phyloP scores from a whole-genome alignment of 2,797 vertebrate genomes.

The Catamblyrhynchus diadema region DNA sequence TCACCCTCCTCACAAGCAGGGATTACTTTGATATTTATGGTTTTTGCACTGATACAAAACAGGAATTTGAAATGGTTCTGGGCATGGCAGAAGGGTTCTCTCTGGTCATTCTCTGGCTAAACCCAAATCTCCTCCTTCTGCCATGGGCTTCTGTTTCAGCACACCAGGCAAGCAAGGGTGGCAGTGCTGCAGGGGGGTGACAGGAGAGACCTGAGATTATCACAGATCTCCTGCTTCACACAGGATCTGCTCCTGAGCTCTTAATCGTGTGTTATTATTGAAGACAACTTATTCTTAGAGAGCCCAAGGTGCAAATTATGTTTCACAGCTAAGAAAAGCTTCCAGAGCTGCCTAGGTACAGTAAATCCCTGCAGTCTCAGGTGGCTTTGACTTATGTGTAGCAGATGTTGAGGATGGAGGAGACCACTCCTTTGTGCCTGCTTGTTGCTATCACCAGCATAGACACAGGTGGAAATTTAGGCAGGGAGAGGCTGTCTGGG shows the following conservation, averaged over 20 bases:
- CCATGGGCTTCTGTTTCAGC: background rate
- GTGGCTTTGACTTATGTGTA: background rate
- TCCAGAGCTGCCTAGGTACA: background rate
- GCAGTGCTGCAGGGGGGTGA: background rate
- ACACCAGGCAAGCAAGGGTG: background rate
- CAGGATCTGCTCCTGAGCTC: slow-evolving; percentile 45
- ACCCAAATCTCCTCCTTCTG: background rate
- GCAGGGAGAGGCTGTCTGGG: background rate
- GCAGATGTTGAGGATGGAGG: slow-evolving; percentile 8
- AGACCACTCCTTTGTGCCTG: background rate
- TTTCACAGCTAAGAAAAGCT: slow-evolving; percentile 45
- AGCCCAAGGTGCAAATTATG: slow-evolving; percentile 56
- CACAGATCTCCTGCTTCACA: slow-evolving; percentile 1
- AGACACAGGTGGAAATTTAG: background rate
- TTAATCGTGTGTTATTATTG: slow-evolving; percentile 25
- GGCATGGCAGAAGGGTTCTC: background rate
- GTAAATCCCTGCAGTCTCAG: background rate
- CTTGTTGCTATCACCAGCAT: background rate
- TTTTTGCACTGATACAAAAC: background rate
- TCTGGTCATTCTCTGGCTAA: background rate
- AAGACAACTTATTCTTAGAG: slow-evolving; percentile 63
- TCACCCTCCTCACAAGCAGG: background rate
- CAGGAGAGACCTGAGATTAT: background rate
- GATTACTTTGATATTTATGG: background rate
- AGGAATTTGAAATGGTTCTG: background rate